phyloP scores from a whole-genome alignment of 2,797 vertebrate genomes.

The Odontamblyopus lacepedii region DNA sequence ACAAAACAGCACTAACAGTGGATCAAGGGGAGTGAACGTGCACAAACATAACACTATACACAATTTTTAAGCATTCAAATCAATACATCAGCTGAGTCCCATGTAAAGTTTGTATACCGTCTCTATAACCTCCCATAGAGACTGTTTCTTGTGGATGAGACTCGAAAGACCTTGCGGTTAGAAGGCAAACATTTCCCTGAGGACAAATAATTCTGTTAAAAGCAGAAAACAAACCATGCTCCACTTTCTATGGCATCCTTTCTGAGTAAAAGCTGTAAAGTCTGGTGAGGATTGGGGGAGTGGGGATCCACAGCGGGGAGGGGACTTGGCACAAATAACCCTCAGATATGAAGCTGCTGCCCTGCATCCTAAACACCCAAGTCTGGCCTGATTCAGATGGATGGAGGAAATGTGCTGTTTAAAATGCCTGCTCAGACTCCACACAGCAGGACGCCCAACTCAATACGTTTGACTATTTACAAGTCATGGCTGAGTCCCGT shows the following conservation, averaged over 20 bases:
- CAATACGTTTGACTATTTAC: slow-evolving; percentile 1
- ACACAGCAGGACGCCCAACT: too few relatives aligned
- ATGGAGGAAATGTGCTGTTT: slow-evolving; percentile 16
- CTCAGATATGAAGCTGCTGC: slow-evolving; percentile 30
- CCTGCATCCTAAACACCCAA: slow-evolving; percentile 30
- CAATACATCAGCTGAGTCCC: too few relatives aligned
- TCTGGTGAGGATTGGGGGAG: slow-evolving; percentile 37
- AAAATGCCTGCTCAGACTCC: neutral
- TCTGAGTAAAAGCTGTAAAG: slow-evolving; percentile 1
- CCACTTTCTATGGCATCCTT: neutral
- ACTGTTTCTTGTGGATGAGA: neutral
- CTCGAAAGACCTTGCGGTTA: neutral
- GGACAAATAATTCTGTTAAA: neutral
- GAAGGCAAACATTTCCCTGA: neutral
- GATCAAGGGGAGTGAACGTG: too few relatives aligned
- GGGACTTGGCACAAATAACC: slow-evolving; percentile 33
- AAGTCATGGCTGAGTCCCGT: neutral
- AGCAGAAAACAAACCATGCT: neutral
- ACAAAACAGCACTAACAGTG: too few relatives aligned
- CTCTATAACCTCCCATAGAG: neutral
- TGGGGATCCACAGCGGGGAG: slow-evolving; percentile 21
- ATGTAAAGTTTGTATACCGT: too few relatives aligned
- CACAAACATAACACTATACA: too few relatives aligned
- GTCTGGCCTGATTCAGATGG: slow-evolving; percentile 3
- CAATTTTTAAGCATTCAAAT: too few relatives aligned